Percentiles rank a stretch among this genome's conserved stretches.
These are phyloP conservation scores for Notarius quadriscutis DNA, from an alignment of 2,113 vertebrate genomes.

Conservation along the genomic window DNA sequence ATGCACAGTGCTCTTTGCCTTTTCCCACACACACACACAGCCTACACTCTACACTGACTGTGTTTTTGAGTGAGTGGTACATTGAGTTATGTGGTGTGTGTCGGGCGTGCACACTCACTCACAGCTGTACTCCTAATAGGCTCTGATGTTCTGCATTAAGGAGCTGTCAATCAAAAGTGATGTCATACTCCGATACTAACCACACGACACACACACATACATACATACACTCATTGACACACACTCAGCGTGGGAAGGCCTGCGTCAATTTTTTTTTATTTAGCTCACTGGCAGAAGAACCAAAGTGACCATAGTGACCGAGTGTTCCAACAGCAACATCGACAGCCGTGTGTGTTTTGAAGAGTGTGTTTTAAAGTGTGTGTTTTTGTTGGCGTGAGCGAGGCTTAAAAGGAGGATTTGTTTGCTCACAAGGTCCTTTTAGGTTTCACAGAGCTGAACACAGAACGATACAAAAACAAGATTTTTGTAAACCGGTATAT, in stretches of 20 bases:
- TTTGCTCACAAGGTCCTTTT: conserved; percentile 22
- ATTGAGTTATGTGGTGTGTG: conserved; percentile 46
- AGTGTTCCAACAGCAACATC: conserved; percentile 25
- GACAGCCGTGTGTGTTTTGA: conserved; percentile 21
- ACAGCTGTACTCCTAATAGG: conserved; percentile 37
- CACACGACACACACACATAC: conserved; percentile 26
- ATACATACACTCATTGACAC: conserved; percentile 13
- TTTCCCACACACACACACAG: conserved; percentile 66
- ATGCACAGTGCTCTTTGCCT: conserved; percentile 51
- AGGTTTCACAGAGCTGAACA: conserved; percentile 12
- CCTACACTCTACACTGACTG: conserved; percentile 14
- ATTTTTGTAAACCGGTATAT: conserved; percentile 14
- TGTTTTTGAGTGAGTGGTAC: conserved; percentile 53
- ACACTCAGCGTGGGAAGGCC: conserved; percentile 33
- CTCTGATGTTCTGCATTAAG: conserved; percentile 42
- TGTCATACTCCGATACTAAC: conserved; percentile 34
- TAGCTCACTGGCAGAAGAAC: conserved; percentile 29
- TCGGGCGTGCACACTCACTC: conserved; percentile 21
- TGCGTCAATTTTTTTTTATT: conserved; percentile 30
- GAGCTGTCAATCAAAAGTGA: conserved; percentile 38
- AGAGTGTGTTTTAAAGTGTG: conserved; percentile 21
- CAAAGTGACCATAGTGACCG: conserved; percentile 24
- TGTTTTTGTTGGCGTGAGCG: conserved; percentile 19
- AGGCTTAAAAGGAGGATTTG: conserved; percentile 13
- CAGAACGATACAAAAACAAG: conserved; percentile 10